These are phyloP conservation scores for Natator depressus DNA, from an alignment of 2,113 vertebrate genomes.

Conservation along the genomic window DNA sequence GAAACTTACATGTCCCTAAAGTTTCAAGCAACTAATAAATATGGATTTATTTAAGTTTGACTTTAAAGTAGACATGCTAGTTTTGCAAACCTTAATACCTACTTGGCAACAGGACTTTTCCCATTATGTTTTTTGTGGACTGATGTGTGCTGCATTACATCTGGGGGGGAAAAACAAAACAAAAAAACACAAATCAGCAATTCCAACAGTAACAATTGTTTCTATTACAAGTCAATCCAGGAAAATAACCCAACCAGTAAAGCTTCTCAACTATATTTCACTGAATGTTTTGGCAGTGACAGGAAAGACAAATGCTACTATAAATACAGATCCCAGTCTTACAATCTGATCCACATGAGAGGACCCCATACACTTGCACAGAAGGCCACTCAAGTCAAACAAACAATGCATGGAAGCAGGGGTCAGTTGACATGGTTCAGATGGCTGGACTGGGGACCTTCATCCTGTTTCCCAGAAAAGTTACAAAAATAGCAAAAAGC, in stretches of 20 bases:
- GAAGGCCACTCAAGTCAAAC: not conserved
- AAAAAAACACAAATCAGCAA: not conserved
- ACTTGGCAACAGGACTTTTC: constrained; percentile 86
- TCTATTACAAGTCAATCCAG: not conserved
- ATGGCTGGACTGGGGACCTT: not conserved
- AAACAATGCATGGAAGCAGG: not conserved
- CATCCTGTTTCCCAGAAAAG: constrained; percentile 7
- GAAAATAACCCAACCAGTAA: not conserved
- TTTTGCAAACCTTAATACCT: constrained; percentile 60
- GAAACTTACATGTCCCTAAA: not conserved
- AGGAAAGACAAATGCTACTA: not conserved
- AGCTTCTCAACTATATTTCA: not conserved
- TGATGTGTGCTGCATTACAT: constrained; percentile 82
- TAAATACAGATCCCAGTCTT: not conserved
- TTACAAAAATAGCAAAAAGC: not conserved
- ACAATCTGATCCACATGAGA: not conserved
- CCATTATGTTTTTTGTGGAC: constrained; percentile 89
- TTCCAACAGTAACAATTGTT: not conserved
- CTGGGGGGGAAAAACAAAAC: constrained; percentile 56
- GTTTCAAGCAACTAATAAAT: not conserved
- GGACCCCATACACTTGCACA: not conserved
- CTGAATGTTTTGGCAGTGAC: not conserved
- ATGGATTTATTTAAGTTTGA: not conserved
- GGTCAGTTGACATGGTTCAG: not conserved
- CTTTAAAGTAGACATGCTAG: not conserved